Evolutionary conservation across 2,888 invertebrate species (phyloP).

Genomic region (Thyatira batis): DNA sequence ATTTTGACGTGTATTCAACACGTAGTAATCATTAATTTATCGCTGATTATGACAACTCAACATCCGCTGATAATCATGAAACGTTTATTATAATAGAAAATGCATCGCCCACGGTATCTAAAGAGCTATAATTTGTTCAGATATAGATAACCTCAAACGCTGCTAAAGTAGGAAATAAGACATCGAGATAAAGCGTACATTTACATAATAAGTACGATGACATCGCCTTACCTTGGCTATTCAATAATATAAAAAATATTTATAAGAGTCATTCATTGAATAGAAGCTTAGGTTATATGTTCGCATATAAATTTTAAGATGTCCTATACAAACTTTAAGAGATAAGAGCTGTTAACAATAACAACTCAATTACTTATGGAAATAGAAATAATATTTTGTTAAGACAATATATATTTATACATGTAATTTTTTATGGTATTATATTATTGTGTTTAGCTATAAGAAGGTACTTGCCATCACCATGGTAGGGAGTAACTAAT

Average conservation of each 20-base stretch:
- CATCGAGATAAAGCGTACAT: constrained; percentile 28
- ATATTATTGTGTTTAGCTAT: too few species aligned
- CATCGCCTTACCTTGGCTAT: constrained; percentile 21
- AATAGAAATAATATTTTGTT: not conserved
- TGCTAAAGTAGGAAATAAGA: constrained; percentile 38
- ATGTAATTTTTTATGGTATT: not conserved
- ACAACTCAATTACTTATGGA: not conserved
- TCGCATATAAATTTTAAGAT: constrained; percentile 1
- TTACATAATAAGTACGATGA: constrained; percentile 39
- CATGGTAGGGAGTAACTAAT: too few species aligned
- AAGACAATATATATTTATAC: not conserved
- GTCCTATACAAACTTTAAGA: not conserved
- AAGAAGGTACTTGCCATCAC: too few species aligned
- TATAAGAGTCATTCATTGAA: not conserved
- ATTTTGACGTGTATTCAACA: not conserved
- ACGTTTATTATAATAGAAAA: constrained; percentile 8
- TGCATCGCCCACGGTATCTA: constrained; percentile 10
- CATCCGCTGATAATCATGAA: not conserved
- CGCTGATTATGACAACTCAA: not conserved
- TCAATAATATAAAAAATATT: constrained; percentile 3
- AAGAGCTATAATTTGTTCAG: constrained; percentile 18
- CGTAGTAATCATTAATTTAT: not conserved
- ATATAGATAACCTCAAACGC: constrained; percentile 22
- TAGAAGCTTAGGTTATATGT: not conserved
- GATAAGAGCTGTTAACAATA: not conserved